These are phyloP conservation scores for Spodoptera frugiperda DNA, from an alignment of 1,140 invertebrate species.

Conservation along the genomic window DNA sequence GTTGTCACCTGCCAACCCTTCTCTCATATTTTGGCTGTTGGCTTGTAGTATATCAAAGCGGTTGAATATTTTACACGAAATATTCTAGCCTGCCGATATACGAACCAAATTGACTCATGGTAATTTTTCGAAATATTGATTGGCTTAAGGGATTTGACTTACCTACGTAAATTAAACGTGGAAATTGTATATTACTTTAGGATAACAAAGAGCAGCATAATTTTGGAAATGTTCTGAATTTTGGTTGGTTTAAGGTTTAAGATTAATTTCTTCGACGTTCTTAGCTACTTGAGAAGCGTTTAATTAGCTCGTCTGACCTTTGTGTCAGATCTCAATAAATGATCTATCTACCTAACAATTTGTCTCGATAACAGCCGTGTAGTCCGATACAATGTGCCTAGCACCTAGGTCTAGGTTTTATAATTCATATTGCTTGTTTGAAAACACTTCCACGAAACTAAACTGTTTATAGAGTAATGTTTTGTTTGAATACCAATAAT, in stretches of 20 bases:
- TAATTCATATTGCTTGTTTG: constrained; percentile 19
- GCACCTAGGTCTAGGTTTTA: not conserved
- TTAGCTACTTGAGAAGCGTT: not conserved
- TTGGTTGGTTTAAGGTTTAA: not conserved
- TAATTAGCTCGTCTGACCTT: no score
- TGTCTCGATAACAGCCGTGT: not conserved
- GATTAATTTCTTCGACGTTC: not conserved
- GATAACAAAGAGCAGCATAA: no score
- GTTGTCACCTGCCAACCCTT: constrained; percentile 3
- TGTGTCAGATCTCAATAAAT: not conserved
- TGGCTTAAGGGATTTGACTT: no score
- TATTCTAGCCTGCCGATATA: not conserved
- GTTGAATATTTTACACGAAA: constrained; percentile 5
- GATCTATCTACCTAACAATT: not conserved
- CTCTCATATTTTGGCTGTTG: constrained; percentile 2
- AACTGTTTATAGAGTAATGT: constrained; percentile 14
- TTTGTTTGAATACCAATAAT: constrained; percentile 20
- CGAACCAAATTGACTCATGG: no score
- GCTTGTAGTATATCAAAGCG: not conserved
- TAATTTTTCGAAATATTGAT: no score
- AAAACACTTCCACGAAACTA: constrained; percentile 2
- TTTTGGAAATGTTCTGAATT: no score
- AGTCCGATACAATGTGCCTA: not conserved
- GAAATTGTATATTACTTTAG: no score
- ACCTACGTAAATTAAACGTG: no score